A percentile compares a stretch with the other conserved stretches of the same genome.
Evolutionary conservation across 2,888 invertebrate genomes (phyloP).

Genomic region (Chrysomela aeneicollis): DNA sequence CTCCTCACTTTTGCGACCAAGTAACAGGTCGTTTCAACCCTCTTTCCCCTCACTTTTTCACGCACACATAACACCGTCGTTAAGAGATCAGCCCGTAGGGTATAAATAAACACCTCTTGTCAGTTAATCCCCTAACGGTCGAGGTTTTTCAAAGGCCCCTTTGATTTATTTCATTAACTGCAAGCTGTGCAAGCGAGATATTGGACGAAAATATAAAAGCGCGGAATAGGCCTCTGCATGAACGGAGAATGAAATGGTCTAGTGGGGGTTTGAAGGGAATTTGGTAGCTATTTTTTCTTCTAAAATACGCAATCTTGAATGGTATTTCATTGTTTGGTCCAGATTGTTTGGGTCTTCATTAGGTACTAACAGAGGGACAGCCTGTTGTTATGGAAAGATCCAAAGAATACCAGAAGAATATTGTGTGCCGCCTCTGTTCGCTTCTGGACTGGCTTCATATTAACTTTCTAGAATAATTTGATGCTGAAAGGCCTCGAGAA

Average conservation of each 20-base stretch:
- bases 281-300: too few species aligned
- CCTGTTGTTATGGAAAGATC: too few species aligned
- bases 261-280: neutral
- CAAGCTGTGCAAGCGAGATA: neutral
- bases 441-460: neutral
- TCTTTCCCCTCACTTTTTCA: neutral
- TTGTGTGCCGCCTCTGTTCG: neutral
- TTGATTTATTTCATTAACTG: conserved; percentile 6
- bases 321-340: too few species aligned
- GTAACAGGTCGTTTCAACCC: conserved; percentile 5
- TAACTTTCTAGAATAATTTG: neutral
- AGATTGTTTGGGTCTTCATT: too few species aligned
- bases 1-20: neutral
- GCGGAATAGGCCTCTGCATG: neutral
- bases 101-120: conserved; percentile 14
- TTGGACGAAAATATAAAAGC: neutral
- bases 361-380: too few species aligned
- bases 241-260: neutral
- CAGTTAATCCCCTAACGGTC: conserved; percentile 3
- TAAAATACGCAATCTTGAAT: too few species aligned
- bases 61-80: neutral
- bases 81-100: neutral
- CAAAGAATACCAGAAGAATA: neutral
- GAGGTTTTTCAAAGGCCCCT: conserved; percentile 3
- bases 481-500: neutral